These are phyloP conservation scores for Andrena chrysosceles DNA, from an alignment of 2,888 invertebrate species.

Conservation along the genomic window DNA sequence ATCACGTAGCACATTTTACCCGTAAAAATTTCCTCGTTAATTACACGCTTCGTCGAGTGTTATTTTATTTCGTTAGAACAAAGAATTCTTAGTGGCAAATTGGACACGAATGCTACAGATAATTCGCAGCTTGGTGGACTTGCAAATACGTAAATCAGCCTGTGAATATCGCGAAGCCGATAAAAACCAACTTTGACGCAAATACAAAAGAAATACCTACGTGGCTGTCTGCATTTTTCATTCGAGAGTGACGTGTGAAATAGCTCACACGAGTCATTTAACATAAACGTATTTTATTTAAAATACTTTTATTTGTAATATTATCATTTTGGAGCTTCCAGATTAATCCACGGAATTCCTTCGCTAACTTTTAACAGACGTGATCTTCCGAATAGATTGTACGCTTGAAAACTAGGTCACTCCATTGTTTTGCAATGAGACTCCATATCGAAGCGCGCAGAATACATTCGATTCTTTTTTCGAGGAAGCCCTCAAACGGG, in stretches of 20 bases:
- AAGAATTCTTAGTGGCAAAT: background rate
- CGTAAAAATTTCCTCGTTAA: slow-evolving; percentile 7
- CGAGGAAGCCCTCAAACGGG: slow-evolving; percentile 18
- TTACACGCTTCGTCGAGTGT: slow-evolving; percentile 9
- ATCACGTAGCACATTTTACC: slow-evolving; percentile 20
- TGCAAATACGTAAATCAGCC: slow-evolving; percentile 5
- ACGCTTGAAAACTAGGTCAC: background rate
- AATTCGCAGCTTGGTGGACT: background rate
- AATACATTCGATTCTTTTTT: background rate
- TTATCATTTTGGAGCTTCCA: background rate
- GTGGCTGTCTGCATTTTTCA: background rate
- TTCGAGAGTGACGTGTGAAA: slow-evolving; percentile 2
- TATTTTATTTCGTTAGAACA: background rate
- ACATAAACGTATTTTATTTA: background rate
- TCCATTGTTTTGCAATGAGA: background rate
- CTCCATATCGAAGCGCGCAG: background rate
- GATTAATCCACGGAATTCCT: background rate
- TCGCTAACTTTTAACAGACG: background rate
- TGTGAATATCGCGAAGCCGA: background rate
- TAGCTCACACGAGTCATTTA: background rate
- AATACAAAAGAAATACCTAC: slow-evolving; percentile 14
- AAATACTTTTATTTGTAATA: background rate
- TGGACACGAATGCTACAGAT: background rate
- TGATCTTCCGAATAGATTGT: background rate
- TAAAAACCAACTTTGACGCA: slow-evolving; percentile 38